Evolutionary conservation across 2,113 vertebrate genomes (phyloP).

Genomic region (Mohoua ochrocephala): DNA sequence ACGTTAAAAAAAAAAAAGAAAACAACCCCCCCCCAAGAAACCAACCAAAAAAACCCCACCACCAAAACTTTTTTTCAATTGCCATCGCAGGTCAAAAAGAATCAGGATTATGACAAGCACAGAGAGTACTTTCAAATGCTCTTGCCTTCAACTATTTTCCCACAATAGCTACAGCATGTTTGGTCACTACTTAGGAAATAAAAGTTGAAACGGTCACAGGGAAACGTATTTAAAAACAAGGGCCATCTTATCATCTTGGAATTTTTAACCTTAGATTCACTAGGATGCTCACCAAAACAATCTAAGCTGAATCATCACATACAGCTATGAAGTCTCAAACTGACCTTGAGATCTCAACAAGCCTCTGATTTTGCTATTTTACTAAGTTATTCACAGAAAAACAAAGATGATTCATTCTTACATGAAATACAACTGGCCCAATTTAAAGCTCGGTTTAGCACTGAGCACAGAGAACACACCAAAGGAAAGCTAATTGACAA

Average conservation of each 20-base stretch:
- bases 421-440: background rate
- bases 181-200: background rate
- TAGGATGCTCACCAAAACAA: background rate
- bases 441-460: background rate
- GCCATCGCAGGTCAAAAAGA: background rate
- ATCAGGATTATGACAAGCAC: background rate
- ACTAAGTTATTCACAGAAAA: background rate
- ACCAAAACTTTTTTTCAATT: background rate
- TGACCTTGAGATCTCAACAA: background rate
- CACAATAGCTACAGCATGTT: background rate
- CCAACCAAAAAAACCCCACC: background rate
- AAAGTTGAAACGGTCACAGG: background rate
- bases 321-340: background rate
- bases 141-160: background rate
- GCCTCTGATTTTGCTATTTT: background rate
- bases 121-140: background rate
- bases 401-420: background rate
- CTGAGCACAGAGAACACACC: background rate
- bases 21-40: background rate
- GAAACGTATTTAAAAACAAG: background rate
- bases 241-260: background rate
- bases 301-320: background rate
- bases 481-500: background rate
- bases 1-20: background rate
- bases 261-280: background rate